These are phyloP conservation scores for Aurelia coerulea DNA, from an alignment of 30 jellyfish, hydroid and myxozoan species.

Conservation along the genomic window DNA sequence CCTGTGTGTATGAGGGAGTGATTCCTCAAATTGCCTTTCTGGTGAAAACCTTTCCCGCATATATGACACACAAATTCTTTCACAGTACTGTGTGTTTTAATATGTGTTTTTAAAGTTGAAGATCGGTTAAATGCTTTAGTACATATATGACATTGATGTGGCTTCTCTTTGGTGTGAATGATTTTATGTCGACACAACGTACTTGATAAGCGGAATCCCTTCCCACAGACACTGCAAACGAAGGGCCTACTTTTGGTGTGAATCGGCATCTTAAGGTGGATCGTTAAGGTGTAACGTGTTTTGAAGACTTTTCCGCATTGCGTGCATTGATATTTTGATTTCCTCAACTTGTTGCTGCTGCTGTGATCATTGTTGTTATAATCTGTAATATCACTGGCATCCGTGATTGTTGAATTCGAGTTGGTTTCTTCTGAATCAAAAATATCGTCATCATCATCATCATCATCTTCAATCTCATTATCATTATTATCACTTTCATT, in stretches of 20 bases:
- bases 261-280: constrained; percentile 83
- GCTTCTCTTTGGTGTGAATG: constrained; percentile 96
- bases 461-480: constrained; percentile 6
- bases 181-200: constrained; percentile 97
- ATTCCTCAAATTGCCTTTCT: constrained; percentile 95
- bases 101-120: constrained; percentile 92
- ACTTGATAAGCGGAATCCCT: constrained; percentile 96
- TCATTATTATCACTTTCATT: background rate
- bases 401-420: constrained; percentile 38
- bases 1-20: constrained; percentile 98
- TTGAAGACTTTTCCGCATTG: constrained; percentile 84
- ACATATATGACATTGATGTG: constrained; percentile 94
- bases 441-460: constrained; percentile 35
- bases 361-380: constrained; percentile 43
- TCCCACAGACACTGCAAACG: constrained; percentile 95
- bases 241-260: constrained; percentile 92
- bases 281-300: constrained; percentile 81
- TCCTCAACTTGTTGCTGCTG: constrained; percentile 21
- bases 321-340: constrained; percentile 72
- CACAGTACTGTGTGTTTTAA: constrained; percentile 89
- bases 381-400: constrained; percentile 35
- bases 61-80: constrained; percentile 89
- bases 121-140: constrained; percentile 97
- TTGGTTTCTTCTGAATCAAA: constrained; percentile 61
- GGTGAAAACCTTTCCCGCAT: constrained; percentile 99